phyloP scores from a whole-genome alignment of 2,113 vertebrate species.

The Dascyllus trimaculatus region DNA sequence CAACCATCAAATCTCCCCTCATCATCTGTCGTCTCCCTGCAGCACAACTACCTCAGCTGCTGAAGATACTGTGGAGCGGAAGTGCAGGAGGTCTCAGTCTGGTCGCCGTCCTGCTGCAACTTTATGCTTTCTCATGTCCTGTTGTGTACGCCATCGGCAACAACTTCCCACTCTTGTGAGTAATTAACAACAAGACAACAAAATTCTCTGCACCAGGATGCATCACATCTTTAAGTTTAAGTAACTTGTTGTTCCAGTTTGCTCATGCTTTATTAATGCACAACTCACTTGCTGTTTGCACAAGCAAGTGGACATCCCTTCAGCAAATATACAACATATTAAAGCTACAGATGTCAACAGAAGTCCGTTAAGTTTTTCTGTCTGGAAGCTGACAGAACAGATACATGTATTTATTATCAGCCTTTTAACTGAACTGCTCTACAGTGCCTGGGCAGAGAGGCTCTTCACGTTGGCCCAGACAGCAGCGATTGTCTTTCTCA shows the following conservation, averaged over 20 bases:
- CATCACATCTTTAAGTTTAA: not conserved
- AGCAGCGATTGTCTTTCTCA: conserved; percentile 83
- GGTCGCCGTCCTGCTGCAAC: conserved; percentile 82
- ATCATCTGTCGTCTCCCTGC: conserved; percentile 1
- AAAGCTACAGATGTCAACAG: too few species aligned
- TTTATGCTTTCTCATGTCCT: conserved; percentile 84
- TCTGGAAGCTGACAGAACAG: not conserved
- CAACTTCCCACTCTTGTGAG: conserved; percentile 88
- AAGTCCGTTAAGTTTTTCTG: not conserved
- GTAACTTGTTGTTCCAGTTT: not conserved
- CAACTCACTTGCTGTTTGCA: conserved; percentile 1
- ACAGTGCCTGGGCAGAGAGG: conserved; percentile 91
- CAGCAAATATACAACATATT: not conserved
- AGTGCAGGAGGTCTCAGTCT: conserved; percentile 87
- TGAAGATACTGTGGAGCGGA: conserved; percentile 83
- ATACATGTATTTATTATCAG: not conserved
- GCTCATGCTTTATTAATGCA: not conserved
- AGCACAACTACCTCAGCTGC: conserved; percentile 85
- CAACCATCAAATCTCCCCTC: not conserved
- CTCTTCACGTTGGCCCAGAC: conserved; percentile 86
- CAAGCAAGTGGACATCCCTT: not conserved
- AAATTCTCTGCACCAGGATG: not conserved
- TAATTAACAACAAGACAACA: not conserved
- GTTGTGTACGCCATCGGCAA: conserved; percentile 84
- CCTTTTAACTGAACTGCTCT: not conserved